A percentile compares a stretch with the other conserved stretches of the same genome.
Conservation (phyloP, 2,888 invertebrate genomes). For the Scaptomyza cyrtandrae region DNA sequence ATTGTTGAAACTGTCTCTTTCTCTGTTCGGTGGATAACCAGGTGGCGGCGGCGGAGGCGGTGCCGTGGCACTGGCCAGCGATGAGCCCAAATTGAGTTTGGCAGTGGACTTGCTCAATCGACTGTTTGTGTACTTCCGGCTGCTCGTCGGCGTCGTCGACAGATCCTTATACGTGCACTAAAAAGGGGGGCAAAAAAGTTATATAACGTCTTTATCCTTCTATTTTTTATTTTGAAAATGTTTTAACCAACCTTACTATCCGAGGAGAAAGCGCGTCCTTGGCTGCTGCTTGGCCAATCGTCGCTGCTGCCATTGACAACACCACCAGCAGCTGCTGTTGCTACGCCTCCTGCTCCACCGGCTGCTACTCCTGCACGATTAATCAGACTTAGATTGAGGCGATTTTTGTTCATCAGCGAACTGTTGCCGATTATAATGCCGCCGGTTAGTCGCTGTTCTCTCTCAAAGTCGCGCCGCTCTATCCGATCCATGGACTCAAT, state of each 20-base stretch:
- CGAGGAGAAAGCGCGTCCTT: constrained; percentile 80
- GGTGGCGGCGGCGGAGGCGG: constrained; percentile 20
- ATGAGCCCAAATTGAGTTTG: constrained; percentile 83
- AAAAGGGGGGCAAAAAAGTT: background rate
- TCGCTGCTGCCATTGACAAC: constrained; percentile 58
- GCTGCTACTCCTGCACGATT: constrained; percentile 42
- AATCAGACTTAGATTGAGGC: constrained; percentile 83
- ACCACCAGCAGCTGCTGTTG: constrained; percentile 4
- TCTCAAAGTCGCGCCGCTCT: constrained; percentile 84
- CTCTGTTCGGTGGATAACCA: constrained; percentile 48
- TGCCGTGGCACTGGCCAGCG: constrained; percentile 52
- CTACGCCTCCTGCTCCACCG: constrained; percentile 6
- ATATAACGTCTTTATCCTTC: background rate
- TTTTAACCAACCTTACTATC: constrained; percentile 80
- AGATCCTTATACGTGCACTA: constrained; percentile 83
- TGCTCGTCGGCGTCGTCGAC: constrained; percentile 84
- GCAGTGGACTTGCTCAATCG: constrained; percentile 84
- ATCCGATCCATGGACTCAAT: constrained; percentile 84
- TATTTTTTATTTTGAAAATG: background rate
- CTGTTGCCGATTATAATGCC: constrained; percentile 82
- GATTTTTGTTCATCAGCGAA: constrained; percentile 81
- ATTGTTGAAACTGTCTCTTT: constrained; percentile 15
- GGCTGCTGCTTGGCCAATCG: constrained; percentile 80
- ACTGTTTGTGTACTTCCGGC: constrained; percentile 81
- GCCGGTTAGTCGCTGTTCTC: constrained; percentile 83